Conservation (phyloP, 2,888 invertebrate genomes). For the Synanthedon andrenaeformis region DNA sequence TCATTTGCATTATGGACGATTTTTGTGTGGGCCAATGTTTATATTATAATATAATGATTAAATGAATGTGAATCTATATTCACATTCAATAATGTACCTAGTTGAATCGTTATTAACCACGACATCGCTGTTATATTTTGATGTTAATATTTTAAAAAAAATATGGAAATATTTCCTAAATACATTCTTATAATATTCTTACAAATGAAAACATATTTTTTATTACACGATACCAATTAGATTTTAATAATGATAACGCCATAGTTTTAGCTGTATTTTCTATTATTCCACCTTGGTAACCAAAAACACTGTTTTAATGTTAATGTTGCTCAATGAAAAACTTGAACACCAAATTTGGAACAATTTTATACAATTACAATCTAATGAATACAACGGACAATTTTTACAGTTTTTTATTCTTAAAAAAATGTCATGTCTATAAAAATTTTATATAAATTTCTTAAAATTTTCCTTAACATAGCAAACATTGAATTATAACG, state of each 20-base stretch:
- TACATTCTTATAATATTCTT: conserved; percentile 16
- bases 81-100: too few species aligned
- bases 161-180: conserved; percentile 11
- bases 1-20: conserved; percentile 12
- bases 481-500: conserved; percentile 2
- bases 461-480: neutral
- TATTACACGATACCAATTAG: neutral
- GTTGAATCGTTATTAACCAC: too few species aligned
- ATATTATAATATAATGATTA: conserved; percentile 1
- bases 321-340: conserved; percentile 16
- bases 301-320: conserved; percentile 19
- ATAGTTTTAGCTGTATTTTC: neutral
- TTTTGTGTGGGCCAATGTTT: conserved; percentile 20
- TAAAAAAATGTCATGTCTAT: neutral
- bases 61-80: too few species aligned
- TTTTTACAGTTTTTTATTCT: neutral
- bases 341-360: conserved; percentile 16
- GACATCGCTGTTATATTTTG: conserved; percentile 14
- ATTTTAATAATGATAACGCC: neutral
- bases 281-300: conserved; percentile 14
- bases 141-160: conserved; percentile 9
- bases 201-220: conserved; percentile 15
- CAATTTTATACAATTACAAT: conserved; percentile 7
- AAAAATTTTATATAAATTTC: neutral
- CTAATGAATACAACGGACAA: neutral